Evolutionary conservation across 2,113 vertebrate species (phyloP).

Genomic region (Nerophis ophidion): DNA sequence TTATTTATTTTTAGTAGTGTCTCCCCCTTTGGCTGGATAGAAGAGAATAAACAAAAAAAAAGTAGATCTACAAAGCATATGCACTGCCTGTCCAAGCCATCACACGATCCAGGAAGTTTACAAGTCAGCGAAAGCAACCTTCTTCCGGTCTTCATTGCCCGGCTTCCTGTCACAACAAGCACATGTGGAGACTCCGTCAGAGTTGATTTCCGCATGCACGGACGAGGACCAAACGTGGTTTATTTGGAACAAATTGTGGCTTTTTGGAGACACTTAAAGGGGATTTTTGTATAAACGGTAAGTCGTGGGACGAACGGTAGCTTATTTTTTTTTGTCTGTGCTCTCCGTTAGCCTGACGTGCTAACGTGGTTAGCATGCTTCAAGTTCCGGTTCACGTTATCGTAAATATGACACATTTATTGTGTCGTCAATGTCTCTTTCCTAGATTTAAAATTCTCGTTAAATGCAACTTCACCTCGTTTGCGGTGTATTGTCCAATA

Average conservation of each 20-base stretch:
- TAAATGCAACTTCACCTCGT: too few relatives aligned
- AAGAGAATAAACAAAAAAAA: too few relatives aligned
- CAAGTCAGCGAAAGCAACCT: rapidly evolving
- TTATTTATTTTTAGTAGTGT: too few relatives aligned
- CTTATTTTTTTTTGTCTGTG: too few relatives aligned
- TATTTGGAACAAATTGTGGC: neutral
- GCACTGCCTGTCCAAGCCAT: rapidly evolving
- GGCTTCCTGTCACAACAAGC: conserved; percentile 53
- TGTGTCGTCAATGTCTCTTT: too few relatives aligned
- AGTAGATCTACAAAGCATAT: conserved; percentile 15
- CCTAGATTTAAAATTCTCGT: too few relatives aligned
- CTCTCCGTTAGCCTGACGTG: neutral
- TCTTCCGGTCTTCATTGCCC: conserved; percentile 4
- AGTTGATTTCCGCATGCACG: too few relatives aligned
- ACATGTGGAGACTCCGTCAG: conserved; percentile 24
- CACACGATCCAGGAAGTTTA: rapidly evolving
- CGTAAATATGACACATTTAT: neutral
- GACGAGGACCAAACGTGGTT: neutral
- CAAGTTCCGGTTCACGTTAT: neutral
- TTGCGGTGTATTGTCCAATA: too few relatives aligned
- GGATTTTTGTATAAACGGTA: neutral
- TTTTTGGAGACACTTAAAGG: neutral
- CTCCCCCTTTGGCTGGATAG: too few relatives aligned
- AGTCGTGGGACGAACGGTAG: neutral
- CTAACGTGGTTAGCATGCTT: conserved; percentile 1